Percentiles rank a stretch among this genome's conserved stretches.
Conservation (phyloP, 2,797 vertebrate genomes). For the Sebastes melanostomus region DNA sequence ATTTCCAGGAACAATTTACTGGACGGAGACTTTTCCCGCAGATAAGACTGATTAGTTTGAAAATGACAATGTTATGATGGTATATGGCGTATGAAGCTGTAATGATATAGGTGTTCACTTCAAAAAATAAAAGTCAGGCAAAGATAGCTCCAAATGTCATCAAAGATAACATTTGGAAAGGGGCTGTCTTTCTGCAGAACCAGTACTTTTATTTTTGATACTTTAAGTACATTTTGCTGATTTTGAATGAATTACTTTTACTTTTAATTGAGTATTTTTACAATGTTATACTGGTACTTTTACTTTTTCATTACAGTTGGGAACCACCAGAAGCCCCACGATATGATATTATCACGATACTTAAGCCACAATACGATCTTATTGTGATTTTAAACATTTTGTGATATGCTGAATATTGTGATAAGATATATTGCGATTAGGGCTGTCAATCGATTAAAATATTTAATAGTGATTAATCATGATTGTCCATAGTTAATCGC, state of each 20-base stretch:
- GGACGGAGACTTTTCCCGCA: not conserved
- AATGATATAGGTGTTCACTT: not conserved
- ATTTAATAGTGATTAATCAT: no score
- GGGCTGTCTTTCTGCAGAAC: fast-evolving
- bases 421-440: no score
- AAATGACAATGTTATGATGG: not conserved
- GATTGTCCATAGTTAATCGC: no score
- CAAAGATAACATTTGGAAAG: not conserved
- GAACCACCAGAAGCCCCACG: no score
- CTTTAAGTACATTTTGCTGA: not conserved
- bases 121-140: not conserved
- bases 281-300: not conserved
- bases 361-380: no score
- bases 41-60: constrained; percentile 1
- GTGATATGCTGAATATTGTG: no score
- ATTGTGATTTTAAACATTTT: no score
- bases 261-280: not conserved
- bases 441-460: no score
- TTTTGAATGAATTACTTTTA: not conserved
- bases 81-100: not conserved
- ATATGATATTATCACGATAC: no score
- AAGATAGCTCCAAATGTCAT: not conserved
- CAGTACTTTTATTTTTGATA: not conserved
- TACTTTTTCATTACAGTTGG: not conserved
- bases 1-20: constrained; percentile 11